Evolutionary conservation across 2,797 vertebrate species (phyloP), one percentile per base, ranked within the genome.

Genomic region (Selene dorsalis): DNA sequence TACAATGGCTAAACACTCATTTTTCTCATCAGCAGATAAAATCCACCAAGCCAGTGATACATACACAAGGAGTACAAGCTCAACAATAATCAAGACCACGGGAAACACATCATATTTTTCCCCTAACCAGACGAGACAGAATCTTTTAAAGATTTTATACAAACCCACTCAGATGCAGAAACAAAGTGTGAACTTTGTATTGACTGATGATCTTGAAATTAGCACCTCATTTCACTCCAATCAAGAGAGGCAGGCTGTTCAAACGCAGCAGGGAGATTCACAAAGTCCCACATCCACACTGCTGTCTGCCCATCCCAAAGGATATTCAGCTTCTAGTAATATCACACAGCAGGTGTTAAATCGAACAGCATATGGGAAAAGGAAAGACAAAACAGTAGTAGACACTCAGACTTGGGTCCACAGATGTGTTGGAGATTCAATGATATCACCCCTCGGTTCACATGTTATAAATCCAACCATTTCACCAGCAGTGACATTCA

Each of bases 261-360:
- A 77, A 74, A 91, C 61, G 48, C 83, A 82, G 67, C 72, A 53
- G 68, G 75, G 57, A 85, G 66, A 28, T 69, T 86, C 77, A 60
- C 79, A 73, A 83, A 85, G 75, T 80, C 79, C 65, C 39, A 69
- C 71, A 84, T 86, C 90, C 86, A 78, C 83, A 18, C 67, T 59
- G 77, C 70, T 73, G 80, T 83, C 85, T 80, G 69, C 60, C 28
- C 66, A 20, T 65, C 57, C 82, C 64, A 66, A 87, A 81, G 58
- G 67, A 70, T 81, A 64, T 89, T 87, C 84, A 61, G 35, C 85
- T 88, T 87, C 89, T 68, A 87, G 77, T 89, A 79, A 69, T 80
- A 82, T 86, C 85, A 84, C 79, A 70, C 63, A 87, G 79, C 83
- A 87, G 84, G 88, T 84, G 66, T 58, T 84, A 50, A 71, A 73